Base-by-base conservation (phyloP, 2,113 vertebrate species). In the Calidris pugnax region DNA sequence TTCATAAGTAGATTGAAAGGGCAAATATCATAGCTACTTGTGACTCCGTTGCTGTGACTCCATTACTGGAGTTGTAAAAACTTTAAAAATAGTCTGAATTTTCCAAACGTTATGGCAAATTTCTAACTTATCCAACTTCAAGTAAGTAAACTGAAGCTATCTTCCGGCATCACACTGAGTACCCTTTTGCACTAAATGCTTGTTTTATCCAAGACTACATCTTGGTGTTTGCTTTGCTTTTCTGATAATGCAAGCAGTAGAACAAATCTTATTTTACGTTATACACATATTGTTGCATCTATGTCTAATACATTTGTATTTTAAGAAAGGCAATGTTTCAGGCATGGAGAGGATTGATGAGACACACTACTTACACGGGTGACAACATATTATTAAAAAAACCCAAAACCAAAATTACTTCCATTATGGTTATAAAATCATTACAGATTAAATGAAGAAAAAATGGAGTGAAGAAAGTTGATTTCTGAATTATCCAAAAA, bases 131-230 rank as follows among this genome's bases (percentile, higher is more conserved):
- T 22, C 4, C 10, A 67, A 18, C 48, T 88, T 82, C n/a, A 92
- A 39, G 17, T 27, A 81, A 75, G 12, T 30, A 93, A 85, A 57
- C 5, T n/a, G 48, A 68, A 89, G 17, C 14, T 80, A 43, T 9
- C 6, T 47, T 59, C 10, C 30, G 10, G 4, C 35, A 57, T 71
- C 28, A 63, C 47, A 8, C 2, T 39, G 68, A 69, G 15, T 63
- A 75, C 10, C 7, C 3, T 41, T 60, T 33, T 26, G 6, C 0
- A 0, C 39, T 33, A 50, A 48, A 69, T 30, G 2, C 13, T 77
- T 71, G 4, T 41, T 68, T 79, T 56, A 30, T 30, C 22, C 5
- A 39, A n/a, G 8, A n/a, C 14, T 57, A 23, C 3, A 0, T 60
- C 28, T 51, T 72, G 12, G 4, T 51, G 6, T 57, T 45, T 56